Evolutionary conservation across 2,113 vertebrate species (phyloP), one percentile per base, ranked within the genome.

Genomic region (Brienomyrus longianalis): DNA sequence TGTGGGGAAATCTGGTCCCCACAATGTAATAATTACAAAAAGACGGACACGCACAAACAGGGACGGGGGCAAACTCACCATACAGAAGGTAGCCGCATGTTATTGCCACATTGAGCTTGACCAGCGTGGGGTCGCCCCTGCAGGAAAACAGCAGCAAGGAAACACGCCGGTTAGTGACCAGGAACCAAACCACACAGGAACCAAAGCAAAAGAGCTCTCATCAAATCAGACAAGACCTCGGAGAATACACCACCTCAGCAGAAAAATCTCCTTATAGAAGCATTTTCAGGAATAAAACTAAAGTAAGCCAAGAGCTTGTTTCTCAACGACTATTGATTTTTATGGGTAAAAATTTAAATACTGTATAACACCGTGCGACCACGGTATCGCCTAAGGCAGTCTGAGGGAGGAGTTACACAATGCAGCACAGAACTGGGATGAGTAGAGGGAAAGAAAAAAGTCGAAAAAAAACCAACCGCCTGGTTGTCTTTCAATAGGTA

Each of bases 71-170:
- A 45, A 0, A 85, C 94, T 95, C 94, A 97, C 96, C 96, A 35
- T 96, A 96, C 13, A 96, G 91, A 86, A 97, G 95, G 94, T 97
- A 97, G 89, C 96, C 96, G 94, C 95, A 97, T 66, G 96, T 96
- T 92, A 97, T 96, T 92, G 96, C 96, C 89, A 97, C 96, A 87
- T 96, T 97, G 59, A 96, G 92, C 90, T 97, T 96, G 86, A 97
- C 97, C 3, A 96, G 93, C n/a, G 90, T 88, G 89, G 97, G 97
- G 74, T 97, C 96, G 7, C 97, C 97, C 97, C 83, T 86, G 35
- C 74, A 87, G 17, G 83, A 51, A 0, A 15, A 39, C 15, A 17
- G 23, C n/a, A 88, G 43, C 50, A 0, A 59, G 51, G 77, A 62
- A 47, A 27, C 45, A 56, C 17, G 54, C 10, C 19, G 27, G 48